phyloP scores from a whole-genome alignment of 2,113 vertebrate species.

The Silurus meridionalis region DNA sequence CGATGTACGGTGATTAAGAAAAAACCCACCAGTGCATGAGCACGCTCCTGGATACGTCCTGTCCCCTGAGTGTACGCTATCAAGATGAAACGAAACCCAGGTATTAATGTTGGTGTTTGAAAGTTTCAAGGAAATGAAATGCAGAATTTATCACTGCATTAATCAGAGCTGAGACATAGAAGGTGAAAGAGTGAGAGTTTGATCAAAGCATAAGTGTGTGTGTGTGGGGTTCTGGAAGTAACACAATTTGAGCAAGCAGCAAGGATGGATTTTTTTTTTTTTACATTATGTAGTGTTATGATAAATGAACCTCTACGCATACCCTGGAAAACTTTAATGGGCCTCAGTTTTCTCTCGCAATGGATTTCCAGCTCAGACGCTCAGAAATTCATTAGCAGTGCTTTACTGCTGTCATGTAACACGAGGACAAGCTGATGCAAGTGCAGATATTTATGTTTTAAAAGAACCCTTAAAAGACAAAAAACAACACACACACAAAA shows the following conservation, averaged over 20 bases:
- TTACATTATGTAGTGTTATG: not conserved
- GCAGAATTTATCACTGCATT: not conserved
- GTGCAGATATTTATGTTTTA: not conserved
- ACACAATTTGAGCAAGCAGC: not conserved
- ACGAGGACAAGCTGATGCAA: not conserved
- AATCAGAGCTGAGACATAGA: not conserved
- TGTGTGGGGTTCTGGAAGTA: no score
- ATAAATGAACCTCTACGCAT: not conserved
- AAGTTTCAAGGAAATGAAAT: constrained; percentile 6
- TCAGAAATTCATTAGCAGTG: not conserved
- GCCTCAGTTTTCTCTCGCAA: not conserved
- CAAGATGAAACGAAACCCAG: not conserved
- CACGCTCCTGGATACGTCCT: not conserved
- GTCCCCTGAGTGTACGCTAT: not conserved
- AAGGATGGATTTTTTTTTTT: not conserved
- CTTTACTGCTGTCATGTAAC: not conserved
- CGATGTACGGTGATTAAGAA: constrained; percentile 7
- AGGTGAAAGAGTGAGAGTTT: not conserved
- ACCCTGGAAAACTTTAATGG: not conserved
- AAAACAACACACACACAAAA: no score
- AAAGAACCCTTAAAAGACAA: no score
- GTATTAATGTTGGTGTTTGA: constrained; percentile 2
- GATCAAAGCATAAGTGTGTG: constrained; percentile 10
- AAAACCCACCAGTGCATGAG: not conserved
- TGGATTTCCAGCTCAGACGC: not conserved